Evolutionary conservation across 92 coral and sea anemone species (phyloP).

Genomic region (Zoanthus sociatus): DNA sequence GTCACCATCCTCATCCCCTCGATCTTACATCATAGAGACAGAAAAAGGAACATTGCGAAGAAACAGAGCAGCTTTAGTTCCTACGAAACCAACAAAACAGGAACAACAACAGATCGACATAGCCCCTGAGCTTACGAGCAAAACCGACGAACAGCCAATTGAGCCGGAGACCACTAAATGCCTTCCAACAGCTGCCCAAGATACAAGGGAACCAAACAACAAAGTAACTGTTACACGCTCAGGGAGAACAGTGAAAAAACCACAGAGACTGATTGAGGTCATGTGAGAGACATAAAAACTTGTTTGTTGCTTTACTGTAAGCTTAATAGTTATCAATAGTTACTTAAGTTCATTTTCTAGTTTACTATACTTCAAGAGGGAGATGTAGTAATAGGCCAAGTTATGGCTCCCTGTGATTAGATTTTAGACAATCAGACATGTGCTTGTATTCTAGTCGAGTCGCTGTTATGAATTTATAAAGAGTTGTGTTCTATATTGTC

Average conservation of each 20-base stretch:
- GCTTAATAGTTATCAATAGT: neutral
- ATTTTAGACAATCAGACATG: too few species aligned
- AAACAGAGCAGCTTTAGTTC: neutral
- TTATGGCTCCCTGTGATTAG: neutral
- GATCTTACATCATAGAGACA: too few species aligned
- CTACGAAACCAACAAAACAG: neutral
- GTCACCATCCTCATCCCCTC: too few species aligned
- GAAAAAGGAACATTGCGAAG: too few species aligned
- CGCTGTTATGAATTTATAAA: too few species aligned
- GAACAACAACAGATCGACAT: neutral
- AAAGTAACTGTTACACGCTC: neutral
- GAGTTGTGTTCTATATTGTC: too few species aligned
- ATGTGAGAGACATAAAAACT: neutral
- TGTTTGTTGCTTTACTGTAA: conserved; percentile 1
- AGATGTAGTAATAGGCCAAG: neutral
- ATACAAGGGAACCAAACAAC: too few species aligned
- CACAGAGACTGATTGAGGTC: conserved; percentile 12
- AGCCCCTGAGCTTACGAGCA: neutral
- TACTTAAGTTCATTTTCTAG: neutral
- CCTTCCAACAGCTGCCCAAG: too few species aligned
- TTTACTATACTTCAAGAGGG: neutral
- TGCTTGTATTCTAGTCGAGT: too few species aligned
- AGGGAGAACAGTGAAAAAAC: neutral
- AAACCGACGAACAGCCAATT: neutral
- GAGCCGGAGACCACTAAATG: too few species aligned